Evolutionary conservation across 2,888 invertebrate species (phyloP).

Genomic region (Masnerella sp.): DNA sequence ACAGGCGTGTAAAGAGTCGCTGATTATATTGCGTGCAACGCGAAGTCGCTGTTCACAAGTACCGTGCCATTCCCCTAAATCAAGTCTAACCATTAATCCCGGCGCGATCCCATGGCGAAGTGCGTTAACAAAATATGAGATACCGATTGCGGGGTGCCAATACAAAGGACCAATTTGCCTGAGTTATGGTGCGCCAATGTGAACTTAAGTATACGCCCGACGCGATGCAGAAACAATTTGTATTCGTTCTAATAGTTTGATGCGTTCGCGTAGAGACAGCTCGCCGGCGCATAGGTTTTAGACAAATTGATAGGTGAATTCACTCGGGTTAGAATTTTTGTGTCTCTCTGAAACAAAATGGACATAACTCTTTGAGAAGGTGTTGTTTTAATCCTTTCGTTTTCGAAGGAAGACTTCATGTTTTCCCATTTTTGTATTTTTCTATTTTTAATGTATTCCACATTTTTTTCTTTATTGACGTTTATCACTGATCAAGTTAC

Average conservation of each 20-base stretch:
- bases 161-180: slow-evolving; percentile 53
- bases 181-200: slow-evolving; percentile 42
- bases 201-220: slow-evolving; percentile 50
- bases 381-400: not conserved
- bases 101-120: slow-evolving; percentile 38
- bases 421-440: too few species aligned
- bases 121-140: slow-evolving; percentile 57
- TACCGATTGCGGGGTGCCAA: slow-evolving; percentile 53
- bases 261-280: slow-evolving; percentile 30
- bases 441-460: too few species aligned
- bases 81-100: slow-evolving; percentile 56
- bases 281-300: slow-evolving; percentile 18
- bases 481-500: too few species aligned
- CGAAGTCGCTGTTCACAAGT: slow-evolving; percentile 57
- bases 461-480: too few species aligned
- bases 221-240: slow-evolving; percentile 44
- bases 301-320: slow-evolving; percentile 22
- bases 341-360: too few species aligned
- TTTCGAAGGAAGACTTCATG: too few species aligned
- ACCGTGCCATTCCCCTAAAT: slow-evolving; percentile 57
- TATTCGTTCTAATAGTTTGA: slow-evolving; percentile 41
- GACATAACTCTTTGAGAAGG: too few species aligned
- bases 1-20: slow-evolving; percentile 57
- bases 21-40: slow-evolving; percentile 63
- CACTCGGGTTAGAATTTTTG: too few species aligned